Conservation (phyloP, 2,888 invertebrate species). For the Metellina segmentata region DNA sequence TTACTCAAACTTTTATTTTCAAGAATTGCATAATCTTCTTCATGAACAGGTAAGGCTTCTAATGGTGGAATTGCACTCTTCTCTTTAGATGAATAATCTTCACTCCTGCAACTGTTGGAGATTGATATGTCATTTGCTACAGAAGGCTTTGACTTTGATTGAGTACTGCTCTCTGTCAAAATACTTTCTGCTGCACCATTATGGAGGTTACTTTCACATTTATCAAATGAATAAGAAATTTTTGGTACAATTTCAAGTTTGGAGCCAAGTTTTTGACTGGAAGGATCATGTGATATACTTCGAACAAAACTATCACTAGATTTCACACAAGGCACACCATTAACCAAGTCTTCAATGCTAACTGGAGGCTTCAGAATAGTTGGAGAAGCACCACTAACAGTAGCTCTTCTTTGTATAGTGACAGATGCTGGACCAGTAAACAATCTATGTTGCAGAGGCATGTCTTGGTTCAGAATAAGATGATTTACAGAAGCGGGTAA, state of each 20-base stretch:
- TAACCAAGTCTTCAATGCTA: conserved; percentile 84
- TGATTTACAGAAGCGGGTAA: conserved; percentile 77
- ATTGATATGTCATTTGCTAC: neutral
- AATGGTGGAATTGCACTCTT: conserved; percentile 12
- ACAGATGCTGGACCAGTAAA: conserved; percentile 83
- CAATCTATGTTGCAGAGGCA: conserved; percentile 24
- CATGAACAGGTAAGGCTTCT: conserved; percentile 57
- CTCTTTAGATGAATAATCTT: neutral
- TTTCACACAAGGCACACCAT: conserved; percentile 62
- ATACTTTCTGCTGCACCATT: neutral
- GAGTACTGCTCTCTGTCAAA: neutral
- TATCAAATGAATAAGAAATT: neutral
- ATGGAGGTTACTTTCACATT: neutral
- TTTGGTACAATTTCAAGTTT: conserved; percentile 1
- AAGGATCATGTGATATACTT: conserved; percentile 78
- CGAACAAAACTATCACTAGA: conserved; percentile 76
- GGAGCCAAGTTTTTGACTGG: conserved; percentile 53
- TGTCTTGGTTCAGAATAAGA: conserved; percentile 34
- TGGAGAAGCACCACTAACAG: conserved; percentile 92
- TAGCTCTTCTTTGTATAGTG: conserved; percentile 90
- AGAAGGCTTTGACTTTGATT: neutral
- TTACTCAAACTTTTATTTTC: conserved; percentile 68
- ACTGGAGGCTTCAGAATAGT: conserved; percentile 84
- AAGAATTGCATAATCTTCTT: conserved; percentile 63
- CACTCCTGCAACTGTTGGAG: neutral